Base-by-base conservation (phyloP, 2,113 vertebrate species). In the Phaethon lepturus region DNA sequence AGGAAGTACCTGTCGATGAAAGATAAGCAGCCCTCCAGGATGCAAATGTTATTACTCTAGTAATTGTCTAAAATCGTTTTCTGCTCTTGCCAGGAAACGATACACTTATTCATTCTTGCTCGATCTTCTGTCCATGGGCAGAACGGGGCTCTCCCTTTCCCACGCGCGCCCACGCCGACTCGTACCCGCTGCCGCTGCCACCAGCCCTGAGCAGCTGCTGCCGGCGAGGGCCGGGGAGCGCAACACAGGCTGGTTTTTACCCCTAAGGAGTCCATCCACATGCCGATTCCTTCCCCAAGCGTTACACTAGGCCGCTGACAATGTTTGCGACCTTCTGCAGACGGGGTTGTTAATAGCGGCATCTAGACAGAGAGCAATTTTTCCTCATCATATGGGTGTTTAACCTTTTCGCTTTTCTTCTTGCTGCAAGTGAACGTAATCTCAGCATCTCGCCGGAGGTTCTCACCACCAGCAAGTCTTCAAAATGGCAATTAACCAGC, bases 1-100 rank as follows among this genome's bases (percentile, higher is more conserved):
- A 94, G 95, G 94, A 97, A 94, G 91, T 97, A 96, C 85, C 81
- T 92, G 85, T 26, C 0, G 60, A 93, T 96, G 89, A 86, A 59
- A 91, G 93, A 95, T 96, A 97, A 94, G 86, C 71, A 88, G 44
- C 52, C 56, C 2, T 19, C 71, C 80, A 94, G n/a, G 53, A 73
- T 58, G 69, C 58, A 53, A 94, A 64, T 85, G 66, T 49, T 92
- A 87, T 38, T 91, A 68, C 56, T 53, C 62, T 58, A 28, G 44
- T 55, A 71, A 87, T 75, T 53, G 73, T 69, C 80, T 68, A 49
- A 81, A 89, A 69, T 68, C 15, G 38, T 82, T 81, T 89, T 80
- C 76, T 91, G 79, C 44, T 68, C 73, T 72, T 49, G 49, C 76
- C 59, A 76, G 83, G 79, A 91, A 92, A 42, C 0, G 0, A n/a